Evolutionary conservation across 1,140 invertebrate species (phyloP).

Genomic region (Lordiphosa mommai): DNA sequence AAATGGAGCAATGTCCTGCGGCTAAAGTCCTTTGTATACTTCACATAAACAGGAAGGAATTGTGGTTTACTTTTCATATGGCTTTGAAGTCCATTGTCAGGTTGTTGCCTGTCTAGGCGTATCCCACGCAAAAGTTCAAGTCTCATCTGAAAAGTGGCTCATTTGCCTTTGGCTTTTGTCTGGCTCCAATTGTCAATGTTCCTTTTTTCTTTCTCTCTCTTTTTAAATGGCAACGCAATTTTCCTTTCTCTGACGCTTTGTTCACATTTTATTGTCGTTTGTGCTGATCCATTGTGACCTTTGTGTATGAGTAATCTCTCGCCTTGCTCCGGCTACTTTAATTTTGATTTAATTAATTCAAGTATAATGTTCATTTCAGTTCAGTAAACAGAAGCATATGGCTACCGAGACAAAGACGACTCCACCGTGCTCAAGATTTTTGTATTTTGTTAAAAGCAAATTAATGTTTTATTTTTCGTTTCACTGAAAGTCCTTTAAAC

Average conservation of each 20-base stretch:
- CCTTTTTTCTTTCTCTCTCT: slow-evolving; percentile 16
- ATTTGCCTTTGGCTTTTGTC: slow-evolving; percentile 47
- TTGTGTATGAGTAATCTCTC: slow-evolving; percentile 16
- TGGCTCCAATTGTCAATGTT: slow-evolving; percentile 32
- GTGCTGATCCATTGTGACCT: slow-evolving; percentile 28
- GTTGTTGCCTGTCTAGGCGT: slow-evolving; percentile 67
- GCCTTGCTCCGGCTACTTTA: slow-evolving; percentile 20
- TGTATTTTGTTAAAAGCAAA: too few relatives aligned
- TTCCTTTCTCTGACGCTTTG: slow-evolving; percentile 12
- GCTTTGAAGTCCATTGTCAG: slow-evolving; percentile 61
- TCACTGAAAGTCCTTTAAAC: too few relatives aligned
- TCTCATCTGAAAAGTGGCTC: slow-evolving; percentile 47
- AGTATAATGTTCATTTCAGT: slow-evolving; percentile 20
- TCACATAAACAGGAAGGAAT: slow-evolving; percentile 43
- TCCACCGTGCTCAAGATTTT: too few relatives aligned
- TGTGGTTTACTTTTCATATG: slow-evolving; percentile 54
- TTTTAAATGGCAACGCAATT: slow-evolving; percentile 6
- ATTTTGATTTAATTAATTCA: slow-evolving; percentile 63
- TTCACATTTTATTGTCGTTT: slow-evolving; percentile 5
- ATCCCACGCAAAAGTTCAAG: slow-evolving; percentile 40
- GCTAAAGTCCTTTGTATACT: slow-evolving; percentile 28
- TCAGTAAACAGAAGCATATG: too few relatives aligned
- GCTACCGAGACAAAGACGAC: too few relatives aligned
- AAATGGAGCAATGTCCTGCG: slow-evolving; percentile 34
- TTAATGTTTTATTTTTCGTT: too few relatives aligned